These are phyloP conservation scores for Nasalis larvatus DNA, from an alignment of 2,113 vertebrate species.

Conservation along the genomic window DNA sequence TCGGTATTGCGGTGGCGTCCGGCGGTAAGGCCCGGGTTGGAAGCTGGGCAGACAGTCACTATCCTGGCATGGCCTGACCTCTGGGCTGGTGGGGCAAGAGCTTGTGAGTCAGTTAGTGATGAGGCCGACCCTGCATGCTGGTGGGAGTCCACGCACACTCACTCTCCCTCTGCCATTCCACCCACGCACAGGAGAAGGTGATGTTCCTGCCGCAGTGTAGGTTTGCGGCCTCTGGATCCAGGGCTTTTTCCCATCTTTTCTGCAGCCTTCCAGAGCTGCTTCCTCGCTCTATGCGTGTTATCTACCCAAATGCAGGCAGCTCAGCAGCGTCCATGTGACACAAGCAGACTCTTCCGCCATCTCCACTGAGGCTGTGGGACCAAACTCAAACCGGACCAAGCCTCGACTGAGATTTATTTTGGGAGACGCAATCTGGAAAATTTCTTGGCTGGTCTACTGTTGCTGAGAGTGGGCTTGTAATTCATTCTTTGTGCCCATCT, in stretches of 20 bases:
- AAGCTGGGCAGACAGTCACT: not conserved
- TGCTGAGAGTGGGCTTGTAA: not conserved
- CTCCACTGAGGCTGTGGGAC: not conserved
- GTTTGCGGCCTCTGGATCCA: fast-evolving
- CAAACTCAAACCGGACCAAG: not conserved
- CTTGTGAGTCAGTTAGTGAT: not conserved
- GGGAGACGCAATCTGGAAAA: not conserved
- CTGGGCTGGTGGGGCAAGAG: not conserved
- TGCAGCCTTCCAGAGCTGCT: not conserved
- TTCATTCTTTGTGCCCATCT: not conserved
- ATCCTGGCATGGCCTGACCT: not conserved
- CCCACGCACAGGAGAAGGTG: fast-evolving
- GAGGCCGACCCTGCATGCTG: fast-evolving
- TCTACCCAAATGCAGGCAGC: not conserved
- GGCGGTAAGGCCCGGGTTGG: conserved; percentile 85
- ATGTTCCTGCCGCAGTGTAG: not conserved
- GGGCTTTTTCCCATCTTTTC: not conserved
- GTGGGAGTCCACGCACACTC: not conserved
- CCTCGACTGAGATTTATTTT: not conserved
- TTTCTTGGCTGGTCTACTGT: not conserved
- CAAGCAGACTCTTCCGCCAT: not conserved
- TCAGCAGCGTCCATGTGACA: fast-evolving
- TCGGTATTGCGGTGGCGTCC: conserved; percentile 96
- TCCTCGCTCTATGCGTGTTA: not conserved
- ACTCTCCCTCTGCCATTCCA: fast-evolving